A percentile compares a stretch with the other conserved stretches of the same genome.
phyloP scores from a whole-genome alignment of 2,797 vertebrate genomes.

The Artibeus lituratus region DNA sequence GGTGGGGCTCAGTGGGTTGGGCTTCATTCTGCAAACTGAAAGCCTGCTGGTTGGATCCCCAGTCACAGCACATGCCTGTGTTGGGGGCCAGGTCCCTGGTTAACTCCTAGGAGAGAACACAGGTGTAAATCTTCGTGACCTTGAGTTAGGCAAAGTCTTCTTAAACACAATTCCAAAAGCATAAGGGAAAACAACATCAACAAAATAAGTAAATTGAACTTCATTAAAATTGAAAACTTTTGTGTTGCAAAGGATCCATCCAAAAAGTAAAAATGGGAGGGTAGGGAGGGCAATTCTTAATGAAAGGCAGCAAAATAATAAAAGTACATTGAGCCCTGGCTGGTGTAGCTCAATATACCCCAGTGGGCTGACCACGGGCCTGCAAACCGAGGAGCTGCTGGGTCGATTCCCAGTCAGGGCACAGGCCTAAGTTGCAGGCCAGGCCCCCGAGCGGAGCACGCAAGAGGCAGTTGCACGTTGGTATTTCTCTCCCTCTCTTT shows the following conservation, averaged over 20 bases:
- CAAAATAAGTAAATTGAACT: not conserved
- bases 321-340: not conserved
- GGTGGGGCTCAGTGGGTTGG: not conserved
- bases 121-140: not conserved
- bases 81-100: not conserved
- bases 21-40: not conserved
- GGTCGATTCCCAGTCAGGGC: not conserved
- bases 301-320: not conserved
- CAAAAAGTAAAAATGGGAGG: not conserved
- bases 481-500: not conserved
- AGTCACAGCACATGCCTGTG: too few species aligned
- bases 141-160: not conserved
- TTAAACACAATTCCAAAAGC: not conserved
- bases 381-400: rapidly evolving
- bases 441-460: not conserved
- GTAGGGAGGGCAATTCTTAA: not conserved
- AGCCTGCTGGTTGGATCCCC: not conserved
- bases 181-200: not conserved
- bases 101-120: not conserved
- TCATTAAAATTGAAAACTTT: not conserved
- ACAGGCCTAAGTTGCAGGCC: not conserved
- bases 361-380: too few species aligned
- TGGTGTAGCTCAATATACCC: too few species aligned
- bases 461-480: not conserved
- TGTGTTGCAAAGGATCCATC: not conserved